Evolutionary conservation across 2,888 invertebrate genomes (phyloP), one percentile per base, ranked within the genome.

Genomic region (Dusona sp.): DNA sequence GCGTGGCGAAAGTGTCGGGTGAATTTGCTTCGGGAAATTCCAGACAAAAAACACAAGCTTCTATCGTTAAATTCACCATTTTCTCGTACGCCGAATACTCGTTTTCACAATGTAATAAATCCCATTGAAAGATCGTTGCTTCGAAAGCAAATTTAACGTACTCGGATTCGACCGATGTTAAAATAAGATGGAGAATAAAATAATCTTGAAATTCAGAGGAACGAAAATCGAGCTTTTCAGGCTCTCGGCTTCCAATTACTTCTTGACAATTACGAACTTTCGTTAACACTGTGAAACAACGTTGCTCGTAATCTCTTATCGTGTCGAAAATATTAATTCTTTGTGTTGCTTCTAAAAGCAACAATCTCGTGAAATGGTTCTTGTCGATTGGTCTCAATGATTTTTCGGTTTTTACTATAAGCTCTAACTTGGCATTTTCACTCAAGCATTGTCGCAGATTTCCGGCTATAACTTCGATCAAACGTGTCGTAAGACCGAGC

Each of bases 301-400:
- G 90, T 79, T 90, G 90, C 42, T 91, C 89, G 51, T 93, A 93
- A 74, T 92, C 91, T 2, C 79, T 87, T 22, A 61, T 88, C 19
- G 92, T 87, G 22, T 91, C 87, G 6, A 83, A 70, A 1, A 90
- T 70, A 38, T 87, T 87, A 0, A 83, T 72, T 81, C 84, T 33
- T 3, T 64, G 6, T 7, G 74, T 48, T 57, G 38, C 22, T 75
- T 72, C 88, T 83, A 42, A 29, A 19, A 74, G 25, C 61, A 85
- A 90, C 25, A 90, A 78, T 2, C 88, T 25, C 0, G 86, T 57
- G 45, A 92, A 90, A 42, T 91, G 79, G 36, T 89, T 78, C 72
- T 89, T 91, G 64, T 93, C 92, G 13, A 92, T 84, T 3, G 93
- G 93, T 65, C 91, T 89, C 0, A 92, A 73, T 11, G 88, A 79